These are phyloP conservation scores for Cardiocondyla obscurior DNA, from an alignment of 1,140 invertebrate species.

Conservation along the genomic window DNA sequence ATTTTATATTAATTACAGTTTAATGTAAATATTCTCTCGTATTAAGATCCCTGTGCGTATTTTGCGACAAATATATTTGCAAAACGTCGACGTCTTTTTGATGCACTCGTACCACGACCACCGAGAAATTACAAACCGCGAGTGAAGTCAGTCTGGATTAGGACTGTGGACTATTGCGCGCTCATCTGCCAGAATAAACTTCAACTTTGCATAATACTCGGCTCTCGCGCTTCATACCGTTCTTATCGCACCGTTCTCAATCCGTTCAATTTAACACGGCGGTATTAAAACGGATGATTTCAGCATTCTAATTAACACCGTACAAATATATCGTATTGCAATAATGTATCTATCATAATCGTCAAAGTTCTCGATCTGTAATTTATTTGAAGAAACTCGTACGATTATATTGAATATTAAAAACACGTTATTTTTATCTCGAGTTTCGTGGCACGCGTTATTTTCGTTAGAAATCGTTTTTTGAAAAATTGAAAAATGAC, in stretches of 20 bases:
- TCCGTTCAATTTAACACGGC: constrained; percentile 42
- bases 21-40: background rate
- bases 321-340: background rate
- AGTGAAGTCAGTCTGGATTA: constrained; percentile 39
- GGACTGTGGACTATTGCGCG: constrained; percentile 21
- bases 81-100: background rate
- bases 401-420: background rate
- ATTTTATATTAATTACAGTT: background rate
- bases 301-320: constrained; percentile 37
- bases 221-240: constrained; percentile 53
- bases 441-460: background rate
- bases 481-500: background rate
- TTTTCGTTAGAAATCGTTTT: background rate
- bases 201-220: constrained; percentile 66
- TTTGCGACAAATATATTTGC: background rate
- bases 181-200: constrained; percentile 71
- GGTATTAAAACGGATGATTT: constrained; percentile 15
- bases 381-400: background rate
- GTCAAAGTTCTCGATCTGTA: background rate
- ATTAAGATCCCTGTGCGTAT: background rate
- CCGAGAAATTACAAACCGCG: constrained; percentile 36
- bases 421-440: background rate
- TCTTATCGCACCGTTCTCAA: constrained; percentile 45
- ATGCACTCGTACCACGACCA: constrained; percentile 16
- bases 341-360: background rate